These are phyloP conservation scores for Smittia sp. DNA, from an alignment of 2,888 invertebrate species.

Conservation along the genomic window DNA sequence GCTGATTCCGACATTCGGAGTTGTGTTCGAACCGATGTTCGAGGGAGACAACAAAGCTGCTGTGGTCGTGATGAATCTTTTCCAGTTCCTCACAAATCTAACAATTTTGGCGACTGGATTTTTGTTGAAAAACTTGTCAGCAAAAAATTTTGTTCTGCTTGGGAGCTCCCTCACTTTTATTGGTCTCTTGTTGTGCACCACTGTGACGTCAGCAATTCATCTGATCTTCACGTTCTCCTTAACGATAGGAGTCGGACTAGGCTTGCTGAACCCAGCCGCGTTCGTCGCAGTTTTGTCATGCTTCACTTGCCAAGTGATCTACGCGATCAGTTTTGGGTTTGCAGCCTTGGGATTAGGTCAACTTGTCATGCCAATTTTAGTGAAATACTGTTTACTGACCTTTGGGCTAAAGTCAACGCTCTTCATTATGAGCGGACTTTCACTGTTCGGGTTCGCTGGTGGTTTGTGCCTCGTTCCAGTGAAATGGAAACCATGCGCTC, in stretches of 20 bases:
- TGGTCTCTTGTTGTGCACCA: background rate
- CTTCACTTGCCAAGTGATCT: background rate
- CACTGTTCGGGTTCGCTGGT: background rate
- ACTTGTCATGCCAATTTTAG: background rate
- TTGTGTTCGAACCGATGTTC: slow-evolving; percentile 21
- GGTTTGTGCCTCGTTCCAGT: slow-evolving; percentile 5
- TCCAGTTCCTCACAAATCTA: slow-evolving; percentile 4
- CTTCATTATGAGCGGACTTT: background rate
- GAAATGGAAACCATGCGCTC: background rate
- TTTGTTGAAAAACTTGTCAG: slow-evolving; percentile 28
- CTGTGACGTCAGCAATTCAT: background rate
- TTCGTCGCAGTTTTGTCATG: slow-evolving; percentile 28
- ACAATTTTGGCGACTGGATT: slow-evolving; percentile 29
- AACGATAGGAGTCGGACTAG: slow-evolving; percentile 1
- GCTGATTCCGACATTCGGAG: background rate
- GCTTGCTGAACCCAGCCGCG: slow-evolving; percentile 20
- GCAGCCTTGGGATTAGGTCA: slow-evolving; percentile 21
- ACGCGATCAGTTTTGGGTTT: slow-evolving; percentile 14
- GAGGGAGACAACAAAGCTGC: background rate
- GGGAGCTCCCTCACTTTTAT: slow-evolving; percentile 14
- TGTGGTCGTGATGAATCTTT: background rate
- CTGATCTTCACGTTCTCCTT: slow-evolving; percentile 11
- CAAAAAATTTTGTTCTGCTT: slow-evolving; percentile 15
- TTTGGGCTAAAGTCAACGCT: background rate
- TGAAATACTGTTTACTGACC: background rate